phyloP scores from a whole-genome alignment of 2,113 vertebrate genomes.

The Larimichthys crocea region DNA sequence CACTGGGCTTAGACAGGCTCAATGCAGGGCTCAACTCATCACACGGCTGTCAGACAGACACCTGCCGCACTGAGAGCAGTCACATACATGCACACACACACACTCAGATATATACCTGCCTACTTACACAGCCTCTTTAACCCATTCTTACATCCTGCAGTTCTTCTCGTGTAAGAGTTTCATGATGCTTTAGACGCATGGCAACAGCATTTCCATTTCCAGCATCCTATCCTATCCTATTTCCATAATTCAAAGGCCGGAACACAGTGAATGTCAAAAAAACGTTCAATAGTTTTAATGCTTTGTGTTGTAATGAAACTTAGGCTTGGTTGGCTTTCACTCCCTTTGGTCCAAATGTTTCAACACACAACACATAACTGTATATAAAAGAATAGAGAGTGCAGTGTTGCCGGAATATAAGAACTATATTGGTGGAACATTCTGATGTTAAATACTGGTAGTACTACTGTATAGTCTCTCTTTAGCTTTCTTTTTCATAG shows the following conservation, averaged over 20 bases:
- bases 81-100: slow-evolving; percentile 37
- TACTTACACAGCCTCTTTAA: slow-evolving; percentile 23
- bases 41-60: slow-evolving; percentile 81
- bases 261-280: neutral
- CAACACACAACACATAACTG: neutral
- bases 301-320: neutral
- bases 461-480: too few relatives aligned
- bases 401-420: neutral
- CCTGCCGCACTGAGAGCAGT: slow-evolving; percentile 69
- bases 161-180: slow-evolving; percentile 28
- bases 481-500: neutral
- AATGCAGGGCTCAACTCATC: slow-evolving; percentile 80
- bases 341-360: neutral
- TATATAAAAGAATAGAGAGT: neutral
- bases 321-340: neutral
- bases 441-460: too few relatives aligned
- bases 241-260: slow-evolving; percentile 14
- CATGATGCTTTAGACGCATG: slow-evolving; percentile 13
- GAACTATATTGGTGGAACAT: neutral
- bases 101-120: slow-evolving; percentile 10
- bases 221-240: neutral
- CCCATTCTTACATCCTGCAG: slow-evolving; percentile 12
- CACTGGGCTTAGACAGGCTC: slow-evolving; percentile 80
- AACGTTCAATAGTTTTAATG: neutral
- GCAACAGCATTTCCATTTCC: slow-evolving; percentile 11